These are phyloP conservation scores for Dicyrtomina minuta DNA, from an alignment of 2,888 invertebrate genomes.

Conservation along the genomic window DNA sequence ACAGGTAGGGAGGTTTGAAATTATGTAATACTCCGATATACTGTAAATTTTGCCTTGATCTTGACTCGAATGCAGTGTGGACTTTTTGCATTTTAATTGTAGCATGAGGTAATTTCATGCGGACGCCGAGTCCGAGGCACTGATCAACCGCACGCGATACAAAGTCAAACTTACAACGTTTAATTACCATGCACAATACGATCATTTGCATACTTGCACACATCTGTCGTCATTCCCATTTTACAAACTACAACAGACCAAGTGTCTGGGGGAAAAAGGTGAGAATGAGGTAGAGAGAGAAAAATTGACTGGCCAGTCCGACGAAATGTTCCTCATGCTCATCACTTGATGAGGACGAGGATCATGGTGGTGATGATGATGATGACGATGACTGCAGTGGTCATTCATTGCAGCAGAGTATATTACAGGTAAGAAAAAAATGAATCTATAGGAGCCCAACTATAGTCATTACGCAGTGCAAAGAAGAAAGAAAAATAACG, in stretches of 20 bases:
- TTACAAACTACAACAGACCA: neutral
- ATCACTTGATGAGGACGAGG: neutral
- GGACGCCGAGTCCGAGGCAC: neutral
- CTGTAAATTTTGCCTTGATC: neutral
- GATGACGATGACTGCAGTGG: no score
- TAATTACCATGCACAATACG: slow-evolving; percentile 3
- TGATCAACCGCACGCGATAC: slow-evolving; percentile 18
- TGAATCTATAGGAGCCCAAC: neutral
- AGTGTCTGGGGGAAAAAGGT: no score
- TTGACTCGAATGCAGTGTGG: no score
- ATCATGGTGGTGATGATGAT: neutral
- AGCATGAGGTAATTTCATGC: neutral
- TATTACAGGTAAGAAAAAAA: neutral
- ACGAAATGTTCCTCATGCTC: neutral
- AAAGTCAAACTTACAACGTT: slow-evolving; percentile 17
- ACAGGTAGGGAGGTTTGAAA: no score
- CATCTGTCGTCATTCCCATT: neutral
- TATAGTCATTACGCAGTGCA: neutral
- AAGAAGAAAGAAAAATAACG: no score
- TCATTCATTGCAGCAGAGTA: neutral
- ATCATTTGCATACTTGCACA: slow-evolving; percentile 2
- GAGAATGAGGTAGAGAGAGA: no score
- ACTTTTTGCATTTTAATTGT: no score
- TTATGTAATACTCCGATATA: no score
- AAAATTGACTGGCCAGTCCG: neutral